Conservation (phyloP, 1,140 invertebrate species). For the Pygmarrhopalites habei region DNA sequence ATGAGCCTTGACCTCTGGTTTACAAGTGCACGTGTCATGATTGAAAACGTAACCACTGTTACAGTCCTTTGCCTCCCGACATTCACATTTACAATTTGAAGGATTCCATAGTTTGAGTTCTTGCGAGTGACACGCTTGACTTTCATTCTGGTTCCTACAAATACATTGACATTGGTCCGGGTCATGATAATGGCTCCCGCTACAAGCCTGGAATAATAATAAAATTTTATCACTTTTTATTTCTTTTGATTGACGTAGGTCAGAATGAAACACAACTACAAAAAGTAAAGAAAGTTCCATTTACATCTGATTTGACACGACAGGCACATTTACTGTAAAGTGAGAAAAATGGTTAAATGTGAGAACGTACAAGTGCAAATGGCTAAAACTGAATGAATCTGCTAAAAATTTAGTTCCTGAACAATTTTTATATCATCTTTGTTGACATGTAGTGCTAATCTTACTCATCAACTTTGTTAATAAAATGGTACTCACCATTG, state of each 20-base stretch:
- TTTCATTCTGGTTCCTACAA: slow-evolving; percentile 14
- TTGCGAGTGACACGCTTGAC: not conserved
- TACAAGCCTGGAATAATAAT: slow-evolving; percentile 21
- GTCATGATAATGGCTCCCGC: slow-evolving; percentile 10
- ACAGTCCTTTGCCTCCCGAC: slow-evolving; percentile 20
- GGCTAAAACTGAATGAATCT: too few relatives aligned
- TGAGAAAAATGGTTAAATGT: too few relatives aligned
- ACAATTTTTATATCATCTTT: too few relatives aligned
- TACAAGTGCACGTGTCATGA: slow-evolving; percentile 18
- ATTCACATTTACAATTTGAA: slow-evolving; percentile 14
- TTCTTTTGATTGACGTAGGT: too few relatives aligned
- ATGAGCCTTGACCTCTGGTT: too few relatives aligned
- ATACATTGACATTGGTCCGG: slow-evolving; percentile 16
- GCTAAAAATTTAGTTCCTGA: too few relatives aligned
- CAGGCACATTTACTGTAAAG: too few relatives aligned
- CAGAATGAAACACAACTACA: too few relatives aligned
- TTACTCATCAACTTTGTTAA: too few relatives aligned
- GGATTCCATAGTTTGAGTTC: slow-evolving; percentile 18
- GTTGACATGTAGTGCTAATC: too few relatives aligned
- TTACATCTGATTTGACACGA: slow-evolving; percentile 17
- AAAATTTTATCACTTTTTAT: not conserved
- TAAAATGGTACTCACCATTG: too few relatives aligned
- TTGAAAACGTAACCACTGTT: slow-evolving; percentile 11
- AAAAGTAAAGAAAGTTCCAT: not conserved
- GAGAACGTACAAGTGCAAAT: too few relatives aligned